A percentile compares a stretch with the other conserved stretches of the same genome.
phyloP scores from a whole-genome alignment of 2,113 vertebrate species.

The Sinocyclocheilus anophthalmus region DNA sequence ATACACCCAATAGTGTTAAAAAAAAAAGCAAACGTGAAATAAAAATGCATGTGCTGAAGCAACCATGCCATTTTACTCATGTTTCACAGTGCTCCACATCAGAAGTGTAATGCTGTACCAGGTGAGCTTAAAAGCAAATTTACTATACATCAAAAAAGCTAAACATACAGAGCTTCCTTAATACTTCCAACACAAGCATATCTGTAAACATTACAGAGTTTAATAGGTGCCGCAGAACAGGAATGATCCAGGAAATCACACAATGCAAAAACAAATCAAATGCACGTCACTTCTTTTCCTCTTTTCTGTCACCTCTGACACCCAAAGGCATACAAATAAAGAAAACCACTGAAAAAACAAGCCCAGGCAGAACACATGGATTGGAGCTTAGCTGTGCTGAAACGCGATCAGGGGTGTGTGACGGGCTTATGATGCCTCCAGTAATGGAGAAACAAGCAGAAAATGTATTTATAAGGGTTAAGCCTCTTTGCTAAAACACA shows the following conservation, averaged over 20 bases:
- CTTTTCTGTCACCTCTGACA: conserved; percentile 5
- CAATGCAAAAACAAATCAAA: conserved; percentile 1
- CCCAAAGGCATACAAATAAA: not conserved
- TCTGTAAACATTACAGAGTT: not conserved
- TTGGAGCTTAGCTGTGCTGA: conserved; percentile 14
- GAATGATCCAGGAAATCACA: not conserved
- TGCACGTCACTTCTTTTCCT: not conserved
- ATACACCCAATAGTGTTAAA: not conserved
- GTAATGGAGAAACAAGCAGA: conserved; percentile 37
- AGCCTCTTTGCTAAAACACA: conserved; percentile 44
- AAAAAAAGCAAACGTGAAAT: no score
- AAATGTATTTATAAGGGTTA: conserved; percentile 49
- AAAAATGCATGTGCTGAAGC: no score
- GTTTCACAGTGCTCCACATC: no score
- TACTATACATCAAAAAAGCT: no score
- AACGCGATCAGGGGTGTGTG: conserved; percentile 35
- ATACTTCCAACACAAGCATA: not conserved
- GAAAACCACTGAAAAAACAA: conserved; percentile 13
- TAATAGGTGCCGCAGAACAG: not conserved
- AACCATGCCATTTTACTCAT: no score
- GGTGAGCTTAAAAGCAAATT: no score
- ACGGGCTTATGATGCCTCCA: conserved; percentile 37
- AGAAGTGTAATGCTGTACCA: no score
- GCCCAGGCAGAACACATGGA: not conserved
- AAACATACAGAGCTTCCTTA: not conserved